Conservation (phyloP, 1,140 invertebrate genomes). For the Drosophila quadrilineata region DNA sequence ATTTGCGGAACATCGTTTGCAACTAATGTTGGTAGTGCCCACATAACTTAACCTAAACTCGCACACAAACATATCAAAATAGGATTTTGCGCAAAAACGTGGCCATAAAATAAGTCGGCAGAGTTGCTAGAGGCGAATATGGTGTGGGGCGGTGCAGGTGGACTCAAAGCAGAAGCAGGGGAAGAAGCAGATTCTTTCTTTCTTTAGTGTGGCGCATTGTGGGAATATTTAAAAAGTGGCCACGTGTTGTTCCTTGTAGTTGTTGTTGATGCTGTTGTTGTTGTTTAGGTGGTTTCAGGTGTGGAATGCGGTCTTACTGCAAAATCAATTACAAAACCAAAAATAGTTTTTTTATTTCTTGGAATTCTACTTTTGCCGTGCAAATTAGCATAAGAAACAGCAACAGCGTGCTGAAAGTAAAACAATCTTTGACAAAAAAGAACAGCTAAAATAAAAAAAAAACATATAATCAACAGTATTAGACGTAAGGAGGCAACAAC, state of each 20-base stretch:
- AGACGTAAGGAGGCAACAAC: neutral
- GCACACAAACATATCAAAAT: conserved; percentile 67
- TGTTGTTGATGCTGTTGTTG: conserved; percentile 19
- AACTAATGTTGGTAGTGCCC: conserved; percentile 46
- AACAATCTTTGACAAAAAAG: too few relatives aligned
- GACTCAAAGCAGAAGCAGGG: too few relatives aligned
- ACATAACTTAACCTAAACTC: conserved; percentile 52
- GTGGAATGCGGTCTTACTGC: conserved; percentile 47
- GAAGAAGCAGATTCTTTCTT: neutral
- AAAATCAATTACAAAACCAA: conserved; percentile 13
- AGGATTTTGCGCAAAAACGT: conserved; percentile 58
- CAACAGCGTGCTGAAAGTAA: too few relatives aligned
- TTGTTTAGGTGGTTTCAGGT: conserved; percentile 27
- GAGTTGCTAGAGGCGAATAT: conserved; percentile 18
- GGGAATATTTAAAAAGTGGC: conserved; percentile 66
- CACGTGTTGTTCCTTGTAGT: conserved; percentile 25
- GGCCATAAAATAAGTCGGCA: conserved; percentile 55
- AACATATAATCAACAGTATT: conserved; percentile 14
- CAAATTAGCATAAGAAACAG: conserved; percentile 8
- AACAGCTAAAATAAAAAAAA: neutral
- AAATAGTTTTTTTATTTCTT: neutral
- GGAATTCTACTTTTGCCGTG: too few relatives aligned
- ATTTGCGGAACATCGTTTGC: conserved; percentile 21
- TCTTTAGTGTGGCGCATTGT: conserved; percentile 46
- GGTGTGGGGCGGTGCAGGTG: too few relatives aligned